phyloP scores from a whole-genome alignment of 2,113 vertebrate genomes.

The Eudyptes chrysolophus region DNA sequence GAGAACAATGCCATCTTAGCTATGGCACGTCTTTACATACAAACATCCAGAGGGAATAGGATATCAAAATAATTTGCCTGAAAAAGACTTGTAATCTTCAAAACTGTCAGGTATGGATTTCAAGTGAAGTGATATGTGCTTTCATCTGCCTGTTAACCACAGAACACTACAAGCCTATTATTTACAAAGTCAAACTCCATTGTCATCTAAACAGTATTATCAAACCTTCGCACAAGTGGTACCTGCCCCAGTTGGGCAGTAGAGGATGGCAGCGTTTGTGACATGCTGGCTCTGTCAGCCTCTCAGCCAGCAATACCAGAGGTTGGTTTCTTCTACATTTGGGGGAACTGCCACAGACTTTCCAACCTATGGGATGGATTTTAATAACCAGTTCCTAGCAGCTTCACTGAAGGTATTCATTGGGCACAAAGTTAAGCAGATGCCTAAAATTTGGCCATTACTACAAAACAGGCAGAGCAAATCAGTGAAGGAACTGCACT shows the following conservation, averaged over 20 bases:
- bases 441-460: neutral
- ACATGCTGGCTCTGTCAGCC: neutral
- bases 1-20: neutral
- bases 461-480: neutral
- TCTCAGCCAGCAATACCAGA: neutral
- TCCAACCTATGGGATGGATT: neutral
- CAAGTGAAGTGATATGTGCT: neutral
- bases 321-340: neutral
- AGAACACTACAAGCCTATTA: neutral
- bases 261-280: neutral
- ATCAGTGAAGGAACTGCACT: neutral
- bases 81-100: neutral
- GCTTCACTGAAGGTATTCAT: neutral
- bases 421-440: neutral
- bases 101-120: neutral
- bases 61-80: slow-evolving; percentile 12
- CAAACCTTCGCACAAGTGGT: neutral
- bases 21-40: rapidly evolving
- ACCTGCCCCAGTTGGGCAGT: neutral
- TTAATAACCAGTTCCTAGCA: neutral
- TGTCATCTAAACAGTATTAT: neutral
- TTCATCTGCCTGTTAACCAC: neutral
- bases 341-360: neutral
- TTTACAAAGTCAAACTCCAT: neutral
- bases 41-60: neutral